Evolutionary conservation across 2,113 vertebrate species (phyloP).

Genomic region (rabbit (Oryctolagus cuniculus)): mOryCun1.1 NC_091434.1:183187001-183187500

Average conservation of each 20-base stretch:
- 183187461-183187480: neutral
- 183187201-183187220: neutral
- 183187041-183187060: constrained; percentile 1
- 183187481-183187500: neutral
- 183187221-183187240: neutral
- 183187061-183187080: neutral
- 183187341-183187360: neutral
- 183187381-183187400: constrained; percentile 19
- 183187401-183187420: neutral
- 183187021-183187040: neutral
- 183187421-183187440: neutral
- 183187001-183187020: neutral
- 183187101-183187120: constrained; percentile 4
- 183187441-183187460: neutral
- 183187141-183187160: neutral
- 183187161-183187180: neutral
- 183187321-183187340: constrained; percentile 43
- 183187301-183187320: neutral
- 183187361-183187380: neutral
- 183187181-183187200: constrained; percentile 42
- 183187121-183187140: neutral
- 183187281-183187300: neutral
- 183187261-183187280: neutral
- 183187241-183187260: neutral
- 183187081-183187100: neutral